phyloP scores from a whole-genome alignment of 2,888 invertebrate species.

The Apodemia mormo region DNA sequence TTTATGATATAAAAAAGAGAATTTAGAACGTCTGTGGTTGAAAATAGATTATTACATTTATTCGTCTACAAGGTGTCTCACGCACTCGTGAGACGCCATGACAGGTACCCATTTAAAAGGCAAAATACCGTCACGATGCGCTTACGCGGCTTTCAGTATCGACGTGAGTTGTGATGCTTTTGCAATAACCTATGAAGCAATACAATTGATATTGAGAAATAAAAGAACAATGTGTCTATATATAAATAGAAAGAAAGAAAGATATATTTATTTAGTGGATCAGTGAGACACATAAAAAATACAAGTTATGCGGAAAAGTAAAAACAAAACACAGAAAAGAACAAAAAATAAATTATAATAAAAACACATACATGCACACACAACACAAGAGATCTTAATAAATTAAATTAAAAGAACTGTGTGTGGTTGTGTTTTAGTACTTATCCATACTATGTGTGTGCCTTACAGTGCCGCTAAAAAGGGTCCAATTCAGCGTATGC shows the following conservation, averaged over 20 bases:
- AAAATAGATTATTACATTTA: background rate
- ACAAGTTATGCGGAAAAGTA: too few species aligned
- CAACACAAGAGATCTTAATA: too few species aligned
- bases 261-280: too few species aligned
- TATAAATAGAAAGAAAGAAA: background rate
- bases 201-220: constrained; percentile 25
- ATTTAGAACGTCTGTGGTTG: background rate
- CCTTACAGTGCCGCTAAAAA: too few species aligned
- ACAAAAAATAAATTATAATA: too few species aligned
- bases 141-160: constrained; percentile 48
- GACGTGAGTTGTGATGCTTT: constrained; percentile 43
- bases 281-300: too few species aligned
- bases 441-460: too few species aligned
- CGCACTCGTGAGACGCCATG: constrained; percentile 62
- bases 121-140: constrained; percentile 72
- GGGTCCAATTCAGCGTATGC: too few species aligned
- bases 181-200: constrained; percentile 27
- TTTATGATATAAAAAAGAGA: background rate
- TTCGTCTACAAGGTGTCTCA: constrained; percentile 8
- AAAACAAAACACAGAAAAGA: too few species aligned
- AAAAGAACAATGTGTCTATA: background rate
- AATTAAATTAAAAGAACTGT: too few species aligned
- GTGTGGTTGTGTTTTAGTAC: too few species aligned
- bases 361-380: too few species aligned
- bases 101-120: constrained; percentile 68